Base-by-base conservation (phyloP, 2,113 vertebrate species). In the Cyanoramphus novaezelandiae region DNA sequence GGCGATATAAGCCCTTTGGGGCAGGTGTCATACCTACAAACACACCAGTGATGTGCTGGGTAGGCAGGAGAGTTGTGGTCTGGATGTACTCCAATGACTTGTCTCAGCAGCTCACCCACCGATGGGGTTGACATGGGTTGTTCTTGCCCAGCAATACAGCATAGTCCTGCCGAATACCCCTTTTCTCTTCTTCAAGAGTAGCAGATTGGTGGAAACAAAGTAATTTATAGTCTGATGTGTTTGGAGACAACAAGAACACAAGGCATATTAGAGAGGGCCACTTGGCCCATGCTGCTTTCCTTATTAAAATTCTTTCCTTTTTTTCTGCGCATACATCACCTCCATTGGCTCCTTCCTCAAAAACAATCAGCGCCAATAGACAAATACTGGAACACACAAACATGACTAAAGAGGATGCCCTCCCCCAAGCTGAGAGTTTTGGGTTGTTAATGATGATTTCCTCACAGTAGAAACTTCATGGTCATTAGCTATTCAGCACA, bases 1-100 rank as follows among this genome's bases (percentile, higher is more conserved):
- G 28, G 20, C 39, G 17, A 43, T 8, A 3, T 3, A 47, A 83
- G 33, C 18, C 11, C 10, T 44, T 17, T 25, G 20, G 21, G 37
- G 44, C 3, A 4, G 0, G 0, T 12, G 17, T 17, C 0, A 0
- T n/a, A 15, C 31, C 71, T 35, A 47, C 23, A 14, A 18, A 52
- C 8, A 33, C 8, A 5, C 35, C 0, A 0, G 3, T 4, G 18
- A 14, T 27, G 27, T 9, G 53, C 24, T 78, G 3, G 0, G 55
- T 11, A 11, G 23, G 49, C 37, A 79, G 52, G n/a, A 43, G 14
- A 46, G 57, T 7, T 29, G 67, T 33, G n/a, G 28, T n/a, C 31
- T 23, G 33, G 20, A 31, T 27, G 46, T 31, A 46, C 19, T 50
- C 60, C 31, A 41, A 53, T 78, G 60, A 49, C 9, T 46, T 44